phyloP scores from a whole-genome alignment of 2,113 vertebrate genomes.

The Oryctolagus cuniculus region mOryCun1.1 NC_091433.1:795501-796000 shows the following conservation, averaged over 20 bases:
- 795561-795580: neutral
- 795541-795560: neutral
- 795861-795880: too few species aligned
- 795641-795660: neutral
- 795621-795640: rapidly evolving
- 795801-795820: neutral
- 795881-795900: neutral
- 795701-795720: too few species aligned
- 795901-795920: neutral
- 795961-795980: too few species aligned
- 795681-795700: too few species aligned
- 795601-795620: rapidly evolving
- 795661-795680: neutral
- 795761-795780: neutral
- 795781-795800: neutral
- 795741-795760: neutral
- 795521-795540: neutral
- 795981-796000: neutral
- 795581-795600: neutral
- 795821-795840: neutral
- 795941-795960: too few species aligned
- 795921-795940: neutral
- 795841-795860: neutral
- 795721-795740: neutral
- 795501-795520: neutral